Conservation (phyloP, 2,888 invertebrate genomes). For the Phymatocera aterrima region DNA sequence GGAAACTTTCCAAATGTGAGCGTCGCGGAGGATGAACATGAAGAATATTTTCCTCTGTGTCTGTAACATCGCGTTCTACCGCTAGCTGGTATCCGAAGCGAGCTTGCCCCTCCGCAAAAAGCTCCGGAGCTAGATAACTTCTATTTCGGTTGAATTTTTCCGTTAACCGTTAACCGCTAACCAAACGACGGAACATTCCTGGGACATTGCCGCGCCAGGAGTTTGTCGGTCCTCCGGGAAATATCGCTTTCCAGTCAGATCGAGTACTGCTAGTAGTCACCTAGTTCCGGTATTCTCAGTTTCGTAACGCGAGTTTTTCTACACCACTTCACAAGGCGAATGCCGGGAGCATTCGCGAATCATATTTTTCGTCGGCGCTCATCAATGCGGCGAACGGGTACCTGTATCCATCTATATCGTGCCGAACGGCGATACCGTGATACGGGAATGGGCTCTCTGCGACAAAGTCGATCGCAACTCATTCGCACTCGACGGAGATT, state of each 20-base stretch:
- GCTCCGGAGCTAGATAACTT: neutral
- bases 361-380: neutral
- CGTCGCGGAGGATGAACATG: no score
- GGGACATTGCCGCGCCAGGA: constrained; percentile 5
- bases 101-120: neutral
- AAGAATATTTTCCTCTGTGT: no score
- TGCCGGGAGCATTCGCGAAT: neutral
- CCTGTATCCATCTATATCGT: neutral
- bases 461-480: neutral
- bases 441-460: neutral
- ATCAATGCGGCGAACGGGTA: neutral
- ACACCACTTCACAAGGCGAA: neutral
- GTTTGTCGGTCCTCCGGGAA: constrained; percentile 3
- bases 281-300: neutral
- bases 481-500: neutral
- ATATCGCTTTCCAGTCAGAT: neutral
- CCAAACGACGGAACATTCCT: neutral
- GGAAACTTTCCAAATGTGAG: no score
- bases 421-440: neutral
- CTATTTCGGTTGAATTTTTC: neutral
- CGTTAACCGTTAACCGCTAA: neutral
- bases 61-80: neutral
- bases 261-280: neutral
- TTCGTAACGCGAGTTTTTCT: neutral
- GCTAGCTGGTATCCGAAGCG: neutral